Conservation (phyloP, 2,888 invertebrate species). For the Adela reaumurella region DNA sequence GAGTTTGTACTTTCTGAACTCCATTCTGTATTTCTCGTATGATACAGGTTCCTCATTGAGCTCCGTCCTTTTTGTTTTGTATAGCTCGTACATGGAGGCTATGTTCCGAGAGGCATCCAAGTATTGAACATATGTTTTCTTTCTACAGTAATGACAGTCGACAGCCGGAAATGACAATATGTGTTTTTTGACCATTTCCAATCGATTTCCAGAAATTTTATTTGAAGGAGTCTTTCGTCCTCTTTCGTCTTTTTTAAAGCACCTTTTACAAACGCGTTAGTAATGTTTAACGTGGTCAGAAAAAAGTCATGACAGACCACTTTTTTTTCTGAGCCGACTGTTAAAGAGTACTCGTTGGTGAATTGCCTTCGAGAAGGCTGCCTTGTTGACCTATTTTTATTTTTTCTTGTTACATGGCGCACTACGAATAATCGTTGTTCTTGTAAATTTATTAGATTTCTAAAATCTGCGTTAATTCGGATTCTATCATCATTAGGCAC, state of each 20-base stretch:
- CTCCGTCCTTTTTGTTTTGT: no score
- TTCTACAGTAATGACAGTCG: conserved; percentile 16
- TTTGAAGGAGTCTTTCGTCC: conserved; percentile 8
- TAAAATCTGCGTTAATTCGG: conserved; percentile 12
- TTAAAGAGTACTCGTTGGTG: no score
- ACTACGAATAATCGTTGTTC: conserved; percentile 15
- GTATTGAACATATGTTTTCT: no score
- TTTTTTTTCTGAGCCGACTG: no score
- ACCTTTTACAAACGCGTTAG: conserved; percentile 13
- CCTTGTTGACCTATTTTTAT: conserved; percentile 10
- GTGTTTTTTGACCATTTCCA: conserved; percentile 11
- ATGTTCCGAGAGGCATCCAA: no score
- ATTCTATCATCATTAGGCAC: conserved; percentile 12
- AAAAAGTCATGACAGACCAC: no score
- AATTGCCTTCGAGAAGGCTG: no score
- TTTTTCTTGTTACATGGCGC: conserved; percentile 13
- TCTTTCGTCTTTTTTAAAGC: conserved; percentile 14
- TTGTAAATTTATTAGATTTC: conserved; percentile 9
- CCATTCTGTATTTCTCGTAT: no score
- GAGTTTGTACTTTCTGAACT: conserved; percentile 11
- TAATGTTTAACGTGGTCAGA: no score
- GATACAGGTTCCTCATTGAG: no score
- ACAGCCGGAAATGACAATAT: conserved; percentile 14
- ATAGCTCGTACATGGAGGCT: no score
- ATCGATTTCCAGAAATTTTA: conserved; percentile 9